These are phyloP conservation scores for Pocillopora verrucosa DNA, from an alignment of 64 coral and sea anemone species.

Conservation along the genomic window DNA sequence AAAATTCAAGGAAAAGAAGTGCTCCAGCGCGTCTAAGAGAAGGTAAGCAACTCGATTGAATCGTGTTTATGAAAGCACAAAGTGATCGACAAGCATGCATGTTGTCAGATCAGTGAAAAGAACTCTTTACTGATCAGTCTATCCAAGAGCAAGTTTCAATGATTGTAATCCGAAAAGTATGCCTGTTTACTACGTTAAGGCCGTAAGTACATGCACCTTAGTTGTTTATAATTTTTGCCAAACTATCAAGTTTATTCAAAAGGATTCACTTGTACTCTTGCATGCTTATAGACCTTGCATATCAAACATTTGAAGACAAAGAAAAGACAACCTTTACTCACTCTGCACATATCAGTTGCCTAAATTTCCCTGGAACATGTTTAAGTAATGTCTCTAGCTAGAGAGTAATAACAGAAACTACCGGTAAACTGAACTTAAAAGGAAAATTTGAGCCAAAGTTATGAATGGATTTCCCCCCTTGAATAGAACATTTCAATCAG, in stretches of 20 bases:
- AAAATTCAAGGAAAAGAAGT: too few relatives aligned
- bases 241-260: constrained; percentile 12
- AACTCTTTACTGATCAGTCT: too few relatives aligned
- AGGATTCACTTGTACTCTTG: constrained; percentile 19
- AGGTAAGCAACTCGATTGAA: too few relatives aligned
- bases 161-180: too few relatives aligned
- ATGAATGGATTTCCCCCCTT: constrained; percentile 19
- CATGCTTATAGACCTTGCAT: constrained; percentile 14
- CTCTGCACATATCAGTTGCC: constrained; percentile 12
- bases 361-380: constrained; percentile 22
- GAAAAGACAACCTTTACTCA: constrained; percentile 13
- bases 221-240: constrained; percentile 20
- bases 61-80: too few relatives aligned
- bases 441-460: constrained; percentile 22
- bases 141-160: too few relatives aligned
- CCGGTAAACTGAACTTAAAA: constrained; percentile 2
- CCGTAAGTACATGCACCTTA: too few relatives aligned
- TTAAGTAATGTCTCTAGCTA: constrained; percentile 15
- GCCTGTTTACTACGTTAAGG: too few relatives aligned
- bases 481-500: constrained; percentile 18
- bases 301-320: constrained; percentile 1
- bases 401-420: constrained; percentile 15
- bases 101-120: too few relatives aligned
- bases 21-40: too few relatives aligned
- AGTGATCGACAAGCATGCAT: too few relatives aligned